phyloP scores from a whole-genome alignment of 2,888 invertebrate genomes.

The Panopea generosa region DNA sequence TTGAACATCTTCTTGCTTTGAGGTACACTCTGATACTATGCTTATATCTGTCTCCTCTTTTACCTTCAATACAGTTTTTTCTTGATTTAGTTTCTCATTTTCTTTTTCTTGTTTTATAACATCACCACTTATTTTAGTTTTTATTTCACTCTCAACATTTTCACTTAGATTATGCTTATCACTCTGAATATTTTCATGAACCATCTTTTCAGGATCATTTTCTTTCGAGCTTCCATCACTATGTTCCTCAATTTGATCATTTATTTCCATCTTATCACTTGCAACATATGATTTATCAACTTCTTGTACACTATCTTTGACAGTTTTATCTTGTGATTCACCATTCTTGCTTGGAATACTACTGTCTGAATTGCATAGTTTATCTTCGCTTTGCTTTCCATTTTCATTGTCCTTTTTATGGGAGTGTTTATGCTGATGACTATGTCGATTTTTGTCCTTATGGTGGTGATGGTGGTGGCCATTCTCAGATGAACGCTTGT shows the following conservation, averaged over 20 bases:
- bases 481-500: slow-evolving; percentile 39
- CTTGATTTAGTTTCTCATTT: not conserved
- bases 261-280: too few relatives aligned
- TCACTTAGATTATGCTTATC: too few relatives aligned
- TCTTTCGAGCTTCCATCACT: slow-evolving; percentile 8
- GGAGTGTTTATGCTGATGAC: slow-evolving; percentile 53
- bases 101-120: not conserved
- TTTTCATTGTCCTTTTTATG: slow-evolving; percentile 25
- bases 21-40: too few relatives aligned
- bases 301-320: not conserved
- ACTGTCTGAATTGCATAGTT: slow-evolving; percentile 3
- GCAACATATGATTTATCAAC: too few relatives aligned
- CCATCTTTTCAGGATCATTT: not conserved
- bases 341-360: not conserved
- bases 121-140: not conserved
- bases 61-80: not conserved
- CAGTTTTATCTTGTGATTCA: slow-evolving; percentile 1
- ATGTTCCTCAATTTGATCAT: not conserved
- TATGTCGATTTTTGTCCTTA: slow-evolving; percentile 57
- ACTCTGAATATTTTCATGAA: not conserved
- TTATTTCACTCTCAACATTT: not conserved
- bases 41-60: too few relatives aligned
- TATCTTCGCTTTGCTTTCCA: slow-evolving; percentile 18
- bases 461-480: slow-evolving; percentile 63
- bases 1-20: too few relatives aligned